These are phyloP conservation scores for Ahaetulla prasina DNA, from an alignment of 2,113 vertebrate species.

Conservation along the genomic window DNA sequence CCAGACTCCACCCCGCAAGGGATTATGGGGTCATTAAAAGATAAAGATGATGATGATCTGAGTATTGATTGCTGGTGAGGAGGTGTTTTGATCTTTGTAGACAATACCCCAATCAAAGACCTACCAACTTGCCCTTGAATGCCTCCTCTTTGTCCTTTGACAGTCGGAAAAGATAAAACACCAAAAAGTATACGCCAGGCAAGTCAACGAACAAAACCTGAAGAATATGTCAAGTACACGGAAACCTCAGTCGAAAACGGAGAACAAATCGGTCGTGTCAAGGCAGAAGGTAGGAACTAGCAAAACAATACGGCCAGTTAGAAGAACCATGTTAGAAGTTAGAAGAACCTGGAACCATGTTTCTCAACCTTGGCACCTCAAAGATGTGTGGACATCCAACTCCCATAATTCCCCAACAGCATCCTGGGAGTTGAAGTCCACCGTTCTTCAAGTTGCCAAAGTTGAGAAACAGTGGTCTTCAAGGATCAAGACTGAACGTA, in stretches of 20 bases:
- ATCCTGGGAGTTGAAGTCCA: background rate
- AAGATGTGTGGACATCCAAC: background rate
- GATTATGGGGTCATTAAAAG: no score
- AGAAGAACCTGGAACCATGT: background rate
- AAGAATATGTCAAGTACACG: constrained; percentile 60
- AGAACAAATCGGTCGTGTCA: constrained; percentile 25
- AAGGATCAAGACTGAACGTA: background rate
- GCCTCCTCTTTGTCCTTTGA: constrained; percentile 31
- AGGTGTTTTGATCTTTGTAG: background rate
- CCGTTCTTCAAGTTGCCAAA: background rate
- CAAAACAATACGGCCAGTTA: background rate
- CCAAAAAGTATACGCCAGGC: constrained; percentile 83
- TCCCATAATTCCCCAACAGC: background rate
- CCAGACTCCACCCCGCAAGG: no score
- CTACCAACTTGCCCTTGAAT: background rate
- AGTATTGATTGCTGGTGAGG: background rate
- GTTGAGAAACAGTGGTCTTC: background rate
- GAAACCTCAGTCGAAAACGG: constrained; percentile 59
- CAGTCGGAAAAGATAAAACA: constrained; percentile 82
- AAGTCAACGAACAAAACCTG: constrained; percentile 81
- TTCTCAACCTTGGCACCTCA: background rate
- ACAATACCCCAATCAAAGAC: background rate
- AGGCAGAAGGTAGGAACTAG: constrained; percentile 65
- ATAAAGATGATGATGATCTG: background rate
- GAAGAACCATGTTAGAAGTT: no score